Percentiles rank a stretch among this genome's conserved stretches.
Evolutionary conservation across 2,888 invertebrate genomes (phyloP).

Genomic region (Lasioglossum lativentre): DNA sequence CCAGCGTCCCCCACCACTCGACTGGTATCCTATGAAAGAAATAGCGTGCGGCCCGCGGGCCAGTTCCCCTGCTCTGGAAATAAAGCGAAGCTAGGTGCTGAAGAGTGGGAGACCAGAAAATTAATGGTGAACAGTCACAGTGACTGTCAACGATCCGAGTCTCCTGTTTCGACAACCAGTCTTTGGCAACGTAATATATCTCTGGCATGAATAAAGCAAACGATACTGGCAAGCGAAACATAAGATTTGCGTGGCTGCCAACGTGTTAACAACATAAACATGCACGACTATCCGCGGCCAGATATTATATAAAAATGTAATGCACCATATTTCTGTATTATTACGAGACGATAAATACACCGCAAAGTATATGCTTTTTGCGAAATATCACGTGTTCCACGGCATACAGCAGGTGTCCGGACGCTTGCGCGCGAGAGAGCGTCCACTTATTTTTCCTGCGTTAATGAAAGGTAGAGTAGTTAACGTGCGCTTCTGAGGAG

Average conservation of each 20-base stretch:
- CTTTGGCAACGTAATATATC: not conserved
- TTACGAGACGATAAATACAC: not conserved
- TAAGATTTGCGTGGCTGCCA: not conserved
- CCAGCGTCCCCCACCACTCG: too few relatives aligned
- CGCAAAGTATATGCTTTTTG: not conserved
- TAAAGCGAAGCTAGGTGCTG: too few relatives aligned
- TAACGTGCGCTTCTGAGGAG: not conserved
- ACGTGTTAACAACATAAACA: not conserved
- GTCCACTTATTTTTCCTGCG: not conserved
- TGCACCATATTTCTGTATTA: not conserved
- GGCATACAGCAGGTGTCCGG: conserved; percentile 1
- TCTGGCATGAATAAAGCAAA: not conserved
- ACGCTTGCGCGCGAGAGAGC: not conserved
- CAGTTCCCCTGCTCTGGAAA: too few relatives aligned
- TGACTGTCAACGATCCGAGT: not conserved
- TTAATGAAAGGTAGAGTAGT: conserved; percentile 6
- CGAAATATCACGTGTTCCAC: not conserved
- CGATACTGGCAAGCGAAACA: not conserved
- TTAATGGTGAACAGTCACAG: not conserved
- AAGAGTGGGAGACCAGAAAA: too few relatives aligned
- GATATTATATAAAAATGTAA: not conserved
- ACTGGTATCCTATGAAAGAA: too few relatives aligned
- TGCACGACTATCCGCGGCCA: not conserved
- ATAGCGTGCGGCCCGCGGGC: too few relatives aligned
- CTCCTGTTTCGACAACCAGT: not conserved